A percentile compares a stretch with the other conserved stretches of the same genome.
phyloP scores from a whole-genome alignment of 2,888 invertebrate species.

The Drosophila monieri region DNA sequence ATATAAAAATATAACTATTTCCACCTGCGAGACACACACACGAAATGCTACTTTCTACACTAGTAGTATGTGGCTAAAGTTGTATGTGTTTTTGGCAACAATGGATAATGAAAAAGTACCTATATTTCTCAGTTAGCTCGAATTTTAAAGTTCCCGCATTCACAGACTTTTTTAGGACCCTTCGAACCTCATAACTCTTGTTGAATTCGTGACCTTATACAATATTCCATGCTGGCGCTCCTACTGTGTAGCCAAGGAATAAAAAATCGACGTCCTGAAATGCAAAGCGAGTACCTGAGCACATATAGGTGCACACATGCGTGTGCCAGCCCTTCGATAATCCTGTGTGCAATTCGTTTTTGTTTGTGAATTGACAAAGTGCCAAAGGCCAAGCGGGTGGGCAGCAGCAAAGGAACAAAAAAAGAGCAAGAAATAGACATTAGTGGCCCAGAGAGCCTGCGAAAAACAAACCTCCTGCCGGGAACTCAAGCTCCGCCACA shows the following conservation, averaged over 20 bases:
- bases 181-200: constrained; percentile 1
- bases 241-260: background rate
- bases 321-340: constrained; percentile 29
- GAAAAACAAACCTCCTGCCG: constrained; percentile 47
- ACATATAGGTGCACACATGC: constrained; percentile 16
- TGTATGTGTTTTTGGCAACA: background rate
- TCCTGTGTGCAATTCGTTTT: constrained; percentile 61
- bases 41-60: background rate
- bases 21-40: background rate
- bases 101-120: no score
- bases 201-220: constrained; percentile 1
- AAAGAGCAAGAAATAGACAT: constrained; percentile 71
- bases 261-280: constrained; percentile 14
- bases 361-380: constrained; percentile 73
- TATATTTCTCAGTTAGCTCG: no score
- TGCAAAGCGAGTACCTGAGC: background rate
- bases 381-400: constrained; percentile 56
- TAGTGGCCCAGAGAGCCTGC: constrained; percentile 51
- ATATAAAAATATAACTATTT: constrained; percentile 12
- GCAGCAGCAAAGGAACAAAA: constrained; percentile 57
- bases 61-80: background rate
- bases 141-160: background rate
- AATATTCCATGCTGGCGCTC: background rate
- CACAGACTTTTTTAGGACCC: background rate
- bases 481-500: constrained; percentile 5